Evolutionary conservation across 2,888 invertebrate genomes (phyloP), one percentile per base, ranked within the genome.

Genomic region (Dilophus febrilis): DNA sequence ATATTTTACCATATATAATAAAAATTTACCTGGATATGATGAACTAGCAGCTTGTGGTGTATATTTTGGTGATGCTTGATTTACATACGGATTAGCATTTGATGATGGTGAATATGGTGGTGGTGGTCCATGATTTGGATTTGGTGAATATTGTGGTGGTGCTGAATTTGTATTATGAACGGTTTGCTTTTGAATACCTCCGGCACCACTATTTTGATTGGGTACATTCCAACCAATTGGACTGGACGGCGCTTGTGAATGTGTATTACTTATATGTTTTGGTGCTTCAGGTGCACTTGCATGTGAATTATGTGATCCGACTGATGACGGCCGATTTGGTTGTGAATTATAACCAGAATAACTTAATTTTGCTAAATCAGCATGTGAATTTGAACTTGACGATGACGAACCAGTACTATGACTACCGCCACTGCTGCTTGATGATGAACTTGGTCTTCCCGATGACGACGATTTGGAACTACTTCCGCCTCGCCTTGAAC

Each of bases 151-250:
- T 10, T 5, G 30, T 30, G 30, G n/a, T 8, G 44, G 45, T 1
- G 52, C 27, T 5, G 26, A 7, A 18, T 34, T 34, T 16, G 34
- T 34, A 18, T 34, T 34, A 17, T 34, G 34, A 6, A 36, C 28
- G 3, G 36, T 36, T 14, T 28, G 36, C 12, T 27, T 36, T 28
- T 28, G 27, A 4, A 28, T 16, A 14, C 27, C 19, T 10, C 36
- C 27, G 10, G 16, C 33, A 14, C 7, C 13, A 35, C 17, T 22
- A 27, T 12, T 10, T 26, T 7, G 35, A 12, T 51, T 49, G 1
- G 58, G 58, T 2, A 55, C 58, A 53, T 60, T 61, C 61, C 61
- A 60, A 6, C 60, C 60, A 12, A 58, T 51, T 18, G 58, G 53
- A n/a, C 45, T 35, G 16, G 35, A 34, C n/a, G 41, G 32, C 11